Evolutionary conservation across 2,888 invertebrate genomes (phyloP).

Genomic region (Eulithis testata): DNA sequence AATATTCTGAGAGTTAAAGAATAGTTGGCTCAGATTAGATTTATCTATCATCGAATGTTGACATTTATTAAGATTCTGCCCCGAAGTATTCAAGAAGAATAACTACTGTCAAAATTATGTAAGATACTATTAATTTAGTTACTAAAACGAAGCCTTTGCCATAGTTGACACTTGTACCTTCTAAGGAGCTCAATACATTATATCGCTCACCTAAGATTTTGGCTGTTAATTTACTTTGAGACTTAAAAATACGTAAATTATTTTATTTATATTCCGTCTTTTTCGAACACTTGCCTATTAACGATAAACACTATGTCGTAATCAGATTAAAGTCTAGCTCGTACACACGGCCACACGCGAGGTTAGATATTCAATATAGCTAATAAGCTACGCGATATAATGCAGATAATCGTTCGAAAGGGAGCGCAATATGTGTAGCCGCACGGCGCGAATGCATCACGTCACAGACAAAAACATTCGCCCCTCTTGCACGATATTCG

Average conservation of each 20-base stretch:
- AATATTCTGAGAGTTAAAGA: too few relatives aligned
- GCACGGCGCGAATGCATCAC: too few relatives aligned
- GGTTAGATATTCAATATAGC: too few relatives aligned
- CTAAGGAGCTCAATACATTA: constrained; percentile 31
- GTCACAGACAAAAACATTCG: too few relatives aligned
- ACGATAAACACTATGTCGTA: constrained; percentile 26
- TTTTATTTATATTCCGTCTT: constrained; percentile 22
- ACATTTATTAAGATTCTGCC: neutral
- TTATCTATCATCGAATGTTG: too few relatives aligned
- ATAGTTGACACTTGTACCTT: neutral
- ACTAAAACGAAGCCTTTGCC: constrained; percentile 7
- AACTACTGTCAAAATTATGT: neutral
- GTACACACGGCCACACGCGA: neutral
- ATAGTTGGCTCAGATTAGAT: too few relatives aligned
- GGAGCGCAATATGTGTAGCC: too few relatives aligned
- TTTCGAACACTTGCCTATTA: constrained; percentile 27
- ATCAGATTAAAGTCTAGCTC: constrained; percentile 17
- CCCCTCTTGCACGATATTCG: too few relatives aligned
- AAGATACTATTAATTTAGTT: neutral
- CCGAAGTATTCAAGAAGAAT: neutral
- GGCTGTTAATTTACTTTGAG: constrained; percentile 36
- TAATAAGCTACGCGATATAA: too few relatives aligned
- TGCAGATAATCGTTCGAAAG: too few relatives aligned
- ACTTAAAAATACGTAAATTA: constrained; percentile 40
- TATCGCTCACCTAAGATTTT: constrained; percentile 35